These are phyloP conservation scores for Rhodophaea formosa DNA, from an alignment of 2,888 invertebrate genomes.

Conservation along the genomic window DNA sequence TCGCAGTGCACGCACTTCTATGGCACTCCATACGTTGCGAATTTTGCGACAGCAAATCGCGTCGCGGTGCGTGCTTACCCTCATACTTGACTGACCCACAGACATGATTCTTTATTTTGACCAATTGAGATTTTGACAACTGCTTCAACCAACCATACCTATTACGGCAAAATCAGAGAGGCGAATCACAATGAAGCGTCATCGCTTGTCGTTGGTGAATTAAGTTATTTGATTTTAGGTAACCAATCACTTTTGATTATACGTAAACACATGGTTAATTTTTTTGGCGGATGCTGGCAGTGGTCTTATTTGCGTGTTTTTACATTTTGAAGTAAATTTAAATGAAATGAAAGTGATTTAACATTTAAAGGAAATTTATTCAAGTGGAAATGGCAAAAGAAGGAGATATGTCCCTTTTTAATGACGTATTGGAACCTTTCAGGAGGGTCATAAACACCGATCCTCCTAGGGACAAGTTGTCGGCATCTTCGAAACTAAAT, in stretches of 20 bases:
- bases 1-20: no score
- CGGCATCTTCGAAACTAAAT: constrained; percentile 67
- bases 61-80: no score
- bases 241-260: not conserved
- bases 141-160: no score
- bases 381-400: constrained; percentile 62
- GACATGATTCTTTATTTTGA: no score
- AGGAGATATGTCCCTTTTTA: constrained; percentile 70
- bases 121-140: no score
- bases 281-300: not conserved
- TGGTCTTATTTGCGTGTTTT: constrained; percentile 2
- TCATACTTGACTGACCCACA: no score
- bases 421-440: constrained; percentile 73
- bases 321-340: not conserved
- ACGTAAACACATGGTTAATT: not conserved
- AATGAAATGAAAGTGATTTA: not conserved
- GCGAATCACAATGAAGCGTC: not conserved
- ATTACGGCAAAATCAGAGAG: no score
- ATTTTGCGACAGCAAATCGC: no score
- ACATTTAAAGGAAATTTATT: not conserved
- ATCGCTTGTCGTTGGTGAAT: not conserved
- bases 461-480: constrained; percentile 71
- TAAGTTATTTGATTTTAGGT: not conserved
- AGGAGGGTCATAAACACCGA: constrained; percentile 72
- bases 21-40: no score